Conservation (phyloP, 2,113 vertebrate species). For the Sceloporus undulatus region DNA sequence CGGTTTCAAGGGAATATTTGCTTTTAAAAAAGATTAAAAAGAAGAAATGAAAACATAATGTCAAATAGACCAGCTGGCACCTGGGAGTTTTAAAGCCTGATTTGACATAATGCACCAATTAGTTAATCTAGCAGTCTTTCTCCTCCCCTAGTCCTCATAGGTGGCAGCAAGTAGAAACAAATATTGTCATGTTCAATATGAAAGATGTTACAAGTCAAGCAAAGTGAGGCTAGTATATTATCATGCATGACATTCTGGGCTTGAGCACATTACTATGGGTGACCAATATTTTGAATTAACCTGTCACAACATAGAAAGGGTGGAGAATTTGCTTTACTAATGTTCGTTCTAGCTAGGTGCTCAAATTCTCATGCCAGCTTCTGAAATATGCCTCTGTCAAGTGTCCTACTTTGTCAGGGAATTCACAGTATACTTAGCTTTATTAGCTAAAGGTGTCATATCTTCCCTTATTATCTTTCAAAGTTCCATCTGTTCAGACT, state of each 20-base stretch:
- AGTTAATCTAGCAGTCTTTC: slow-evolving; percentile 10
- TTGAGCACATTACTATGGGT: neutral
- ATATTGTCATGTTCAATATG: slow-evolving; percentile 7
- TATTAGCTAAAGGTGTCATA: slow-evolving; percentile 9
- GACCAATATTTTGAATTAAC: neutral
- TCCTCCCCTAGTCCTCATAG: neutral
- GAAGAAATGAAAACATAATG: neutral
- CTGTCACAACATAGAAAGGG: neutral
- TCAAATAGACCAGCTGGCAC: slow-evolving; percentile 23
- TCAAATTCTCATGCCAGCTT: neutral
- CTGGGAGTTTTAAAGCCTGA: slow-evolving; percentile 22
- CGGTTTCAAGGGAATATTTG: neutral
- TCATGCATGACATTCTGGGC: neutral
- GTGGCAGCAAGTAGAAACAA: neutral
- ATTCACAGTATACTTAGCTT: neutral
- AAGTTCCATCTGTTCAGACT: neutral
- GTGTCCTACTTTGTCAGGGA: neutral
- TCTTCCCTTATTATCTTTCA: neutral
- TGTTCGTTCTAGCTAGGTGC: neutral
- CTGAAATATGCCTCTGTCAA: slow-evolving; percentile 1
- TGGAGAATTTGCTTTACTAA: neutral
- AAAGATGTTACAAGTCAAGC: neutral
- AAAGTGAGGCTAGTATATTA: neutral
- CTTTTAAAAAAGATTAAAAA: neutral
- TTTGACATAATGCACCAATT: slow-evolving; percentile 26